Percentiles rank a stretch among this genome's conserved stretches.
Evolutionary conservation across 1,140 invertebrate species (phyloP).

Genomic region (Lordiphosa collinella): DNA sequence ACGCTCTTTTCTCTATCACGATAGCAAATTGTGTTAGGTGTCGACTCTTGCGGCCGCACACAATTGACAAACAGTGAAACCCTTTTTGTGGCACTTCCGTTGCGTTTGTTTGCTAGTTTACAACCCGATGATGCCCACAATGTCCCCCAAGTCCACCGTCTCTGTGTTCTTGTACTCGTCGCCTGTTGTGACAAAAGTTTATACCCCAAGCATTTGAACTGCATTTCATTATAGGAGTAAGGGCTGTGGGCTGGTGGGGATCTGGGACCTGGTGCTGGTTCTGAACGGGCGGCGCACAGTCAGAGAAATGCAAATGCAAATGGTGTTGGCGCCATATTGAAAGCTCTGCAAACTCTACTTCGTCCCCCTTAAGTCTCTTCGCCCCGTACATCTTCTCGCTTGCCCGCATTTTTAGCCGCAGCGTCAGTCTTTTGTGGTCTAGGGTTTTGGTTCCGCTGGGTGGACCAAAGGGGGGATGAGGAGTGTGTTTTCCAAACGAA

Average conservation of each 20-base stretch:
- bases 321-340: constrained; percentile 75
- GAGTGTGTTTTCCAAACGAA: constrained; percentile 50
- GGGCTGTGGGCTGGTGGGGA: constrained; percentile 12
- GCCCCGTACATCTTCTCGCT: constrained; percentile 9
- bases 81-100: constrained; percentile 75
- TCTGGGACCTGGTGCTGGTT: constrained; percentile 23
- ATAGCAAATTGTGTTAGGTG: constrained; percentile 53
- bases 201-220: constrained; percentile 73
- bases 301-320: constrained; percentile 56
- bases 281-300: constrained; percentile 7
- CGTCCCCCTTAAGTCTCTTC: background rate
- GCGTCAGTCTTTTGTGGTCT: constrained; percentile 62
- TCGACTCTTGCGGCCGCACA: constrained; percentile 56
- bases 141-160: background rate
- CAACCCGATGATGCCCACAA: constrained; percentile 31
- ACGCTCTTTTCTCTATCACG: background rate
- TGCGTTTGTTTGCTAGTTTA: constrained; percentile 73
- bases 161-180: background rate
- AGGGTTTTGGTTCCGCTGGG: background rate
- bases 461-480: background rate
- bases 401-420: constrained; percentile 50
- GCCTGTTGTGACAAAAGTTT: constrained; percentile 68
- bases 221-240: constrained; percentile 62
- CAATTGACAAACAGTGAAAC: constrained; percentile 76
- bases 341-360: constrained; percentile 44